Evolutionary conservation across 2,888 invertebrate species (phyloP), one percentile per base, ranked within the genome.

Genomic region (Xanthia togata): DNA sequence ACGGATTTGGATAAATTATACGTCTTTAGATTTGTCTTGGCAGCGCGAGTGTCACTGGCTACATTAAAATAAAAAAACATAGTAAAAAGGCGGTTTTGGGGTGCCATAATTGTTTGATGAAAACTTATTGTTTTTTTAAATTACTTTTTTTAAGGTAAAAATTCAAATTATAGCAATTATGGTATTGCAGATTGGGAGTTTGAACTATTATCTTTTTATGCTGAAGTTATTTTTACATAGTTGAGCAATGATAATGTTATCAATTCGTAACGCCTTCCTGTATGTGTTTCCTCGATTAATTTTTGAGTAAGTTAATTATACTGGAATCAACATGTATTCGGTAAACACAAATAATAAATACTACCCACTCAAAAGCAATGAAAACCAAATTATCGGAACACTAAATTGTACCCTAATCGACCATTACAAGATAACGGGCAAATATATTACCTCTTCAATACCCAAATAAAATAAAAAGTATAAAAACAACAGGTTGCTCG

Each of bases 361-460:
- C 20, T 12, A 55, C 79, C 70, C 83, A 78, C 78, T 73, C 79
- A 14, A 59, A 73, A 38, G 78, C 78, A 87, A 81, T 82, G 76
- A 82, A 76, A 78, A 70, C n/a, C 70, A 47, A 78, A 75, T 75
- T 81, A 81, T 82, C 63, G 68, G 69, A 63, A 79, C 68, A 82
- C 83, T 73, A 78, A 81, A 82, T 59, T 68, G 62, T 67, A 35
- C 55, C 38, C 26, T 68, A 73, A 82, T 83, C 77, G 71, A 55
- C 73, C 72, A 77, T 79, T 82, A 76, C 73, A 57, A 77, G 67
- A 75, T 80, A 73, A 78, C 73, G 68, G 67, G 57, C 53, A 57
- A 70, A 82, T 73, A 70, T 82, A 78, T 70, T 71, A 64, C 53
- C 53, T 67, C 68, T 70, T 47, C 62, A 67, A 81, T 50, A 50